phyloP scores from a whole-genome alignment of 2,888 invertebrate species.

The Leucophenga montana region DNA sequence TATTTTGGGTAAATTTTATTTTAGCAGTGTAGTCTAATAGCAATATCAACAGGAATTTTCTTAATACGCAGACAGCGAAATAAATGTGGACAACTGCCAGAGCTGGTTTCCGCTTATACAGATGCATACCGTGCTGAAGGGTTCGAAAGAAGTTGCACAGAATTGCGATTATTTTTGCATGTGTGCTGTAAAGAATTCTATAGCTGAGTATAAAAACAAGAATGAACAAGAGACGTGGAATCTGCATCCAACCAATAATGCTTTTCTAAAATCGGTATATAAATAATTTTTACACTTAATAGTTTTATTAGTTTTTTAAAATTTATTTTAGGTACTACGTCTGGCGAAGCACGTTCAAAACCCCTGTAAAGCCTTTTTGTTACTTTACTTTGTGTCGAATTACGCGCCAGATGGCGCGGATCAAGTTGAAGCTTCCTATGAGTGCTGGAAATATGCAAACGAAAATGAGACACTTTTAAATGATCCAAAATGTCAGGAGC shows the following conservation, averaged over 20 bases:
- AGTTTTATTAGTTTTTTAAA: background rate
- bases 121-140: slow-evolving; percentile 67
- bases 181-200: slow-evolving; percentile 72
- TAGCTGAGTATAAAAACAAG: slow-evolving; percentile 68
- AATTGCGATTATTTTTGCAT: slow-evolving; percentile 71
- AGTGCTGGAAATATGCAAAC: slow-evolving; percentile 70
- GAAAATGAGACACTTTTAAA: slow-evolving; percentile 56
- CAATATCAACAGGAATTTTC: background rate
- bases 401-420: slow-evolving; percentile 72
- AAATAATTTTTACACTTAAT: background rate
- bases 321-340: slow-evolving; percentile 61
- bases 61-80: slow-evolving; percentile 61
- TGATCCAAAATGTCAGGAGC: slow-evolving; percentile 63
- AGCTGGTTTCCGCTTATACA: slow-evolving; percentile 73
- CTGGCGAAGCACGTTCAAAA: slow-evolving; percentile 66
- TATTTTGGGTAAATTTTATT: slow-evolving; percentile 57
- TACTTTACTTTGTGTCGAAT: slow-evolving; percentile 71
- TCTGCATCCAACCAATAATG: slow-evolving; percentile 72
- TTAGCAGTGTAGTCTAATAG: background rate
- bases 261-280: slow-evolving; percentile 71
- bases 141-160: slow-evolving; percentile 61
- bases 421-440: slow-evolving; percentile 72
- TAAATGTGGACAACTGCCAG: slow-evolving; percentile 71
- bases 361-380: slow-evolving; percentile 66
- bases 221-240: slow-evolving; percentile 69